Conservation (phyloP, 2,797 vertebrate genomes). For the Phaenicophaeus curvirostris region DNA sequence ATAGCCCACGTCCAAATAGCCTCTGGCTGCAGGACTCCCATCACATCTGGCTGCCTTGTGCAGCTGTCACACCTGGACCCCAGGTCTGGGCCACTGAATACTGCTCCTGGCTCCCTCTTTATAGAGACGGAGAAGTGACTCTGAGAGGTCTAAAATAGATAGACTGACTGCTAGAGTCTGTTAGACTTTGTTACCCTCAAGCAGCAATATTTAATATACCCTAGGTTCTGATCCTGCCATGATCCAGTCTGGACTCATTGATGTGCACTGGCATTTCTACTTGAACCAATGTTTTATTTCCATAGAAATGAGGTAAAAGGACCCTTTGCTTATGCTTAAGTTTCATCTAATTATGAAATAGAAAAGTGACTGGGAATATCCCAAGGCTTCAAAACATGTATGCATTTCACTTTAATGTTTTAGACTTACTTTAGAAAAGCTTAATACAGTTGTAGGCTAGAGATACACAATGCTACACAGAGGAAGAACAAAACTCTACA, state of each 20-base stretch:
- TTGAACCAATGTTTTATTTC: not conserved
- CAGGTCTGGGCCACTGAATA: accelerated
- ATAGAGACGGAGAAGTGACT: not conserved
- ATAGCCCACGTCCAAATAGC: not conserved
- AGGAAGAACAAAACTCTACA: not conserved
- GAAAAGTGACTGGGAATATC: not conserved
- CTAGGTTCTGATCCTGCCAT: not conserved
- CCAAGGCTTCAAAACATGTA: not conserved
- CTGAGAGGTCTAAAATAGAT: not conserved
- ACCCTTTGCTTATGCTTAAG: not conserved
- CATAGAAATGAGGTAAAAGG: not conserved
- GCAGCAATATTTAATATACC: not conserved
- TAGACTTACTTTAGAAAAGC: not conserved
- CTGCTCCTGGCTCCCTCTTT: not conserved
- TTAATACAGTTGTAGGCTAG: not conserved
- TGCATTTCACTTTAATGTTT: not conserved
- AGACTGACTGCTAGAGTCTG: not conserved
- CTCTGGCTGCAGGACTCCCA: not conserved
- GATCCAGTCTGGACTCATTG: not conserved
- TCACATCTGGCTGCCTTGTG: not conserved
- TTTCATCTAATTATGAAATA: not conserved
- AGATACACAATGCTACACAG: not conserved
- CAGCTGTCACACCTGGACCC: not conserved
- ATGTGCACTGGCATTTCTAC: not conserved
- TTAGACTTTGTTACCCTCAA: not conserved